Evolutionary conservation across 64 coral and sea anemone species (phyloP).

Genomic region (Dendrophyllia cribrosa): DNA sequence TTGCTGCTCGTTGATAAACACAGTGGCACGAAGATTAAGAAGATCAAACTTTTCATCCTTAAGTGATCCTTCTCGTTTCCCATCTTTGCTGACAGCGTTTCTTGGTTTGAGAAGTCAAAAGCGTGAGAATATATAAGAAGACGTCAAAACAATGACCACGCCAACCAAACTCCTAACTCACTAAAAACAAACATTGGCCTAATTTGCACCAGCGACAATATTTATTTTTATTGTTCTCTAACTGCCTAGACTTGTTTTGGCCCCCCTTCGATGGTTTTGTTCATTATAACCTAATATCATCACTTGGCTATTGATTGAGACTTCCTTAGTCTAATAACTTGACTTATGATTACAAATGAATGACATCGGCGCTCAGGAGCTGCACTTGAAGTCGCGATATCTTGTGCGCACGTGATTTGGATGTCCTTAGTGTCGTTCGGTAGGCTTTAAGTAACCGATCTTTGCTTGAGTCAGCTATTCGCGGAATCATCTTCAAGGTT

Average conservation of each 20-base stretch:
- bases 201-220: conserved; percentile 46
- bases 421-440: neutral
- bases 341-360: neutral
- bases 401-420: neutral
- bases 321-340: neutral
- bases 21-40: neutral
- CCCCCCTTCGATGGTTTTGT: conserved; percentile 47
- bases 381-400: neutral
- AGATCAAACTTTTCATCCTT: neutral
- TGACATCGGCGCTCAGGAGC: neutral
- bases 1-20: neutral
- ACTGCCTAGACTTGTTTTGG: conserved; percentile 11
- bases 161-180: neutral
- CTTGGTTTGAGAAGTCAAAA: neutral
- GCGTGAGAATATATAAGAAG: conserved; percentile 12
- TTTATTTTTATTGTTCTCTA: conserved; percentile 43
- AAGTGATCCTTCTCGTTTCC: neutral
- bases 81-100: neutral
- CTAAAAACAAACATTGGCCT: neutral
- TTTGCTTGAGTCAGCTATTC: neutral
- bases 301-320: neutral
- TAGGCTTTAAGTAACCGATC: neutral
- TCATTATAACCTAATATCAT: conserved; percentile 43
- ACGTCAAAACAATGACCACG: neutral
- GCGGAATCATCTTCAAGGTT: neutral